These are phyloP conservation scores for Eupithecia exiguata DNA, from an alignment of 2,888 invertebrate genomes.

Conservation along the genomic window DNA sequence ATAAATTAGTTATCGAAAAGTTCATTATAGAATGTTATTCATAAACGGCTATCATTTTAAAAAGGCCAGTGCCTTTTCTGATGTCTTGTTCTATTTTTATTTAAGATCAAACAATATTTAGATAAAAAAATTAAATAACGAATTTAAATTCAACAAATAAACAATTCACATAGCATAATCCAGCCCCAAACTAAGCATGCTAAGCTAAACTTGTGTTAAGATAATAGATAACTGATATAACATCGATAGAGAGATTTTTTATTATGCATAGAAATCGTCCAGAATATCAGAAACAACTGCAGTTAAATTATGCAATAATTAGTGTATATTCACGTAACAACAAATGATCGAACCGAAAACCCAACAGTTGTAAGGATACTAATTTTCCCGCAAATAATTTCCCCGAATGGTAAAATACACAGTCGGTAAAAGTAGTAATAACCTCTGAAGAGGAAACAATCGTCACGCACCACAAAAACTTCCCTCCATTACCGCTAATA, in stretches of 20 bases:
- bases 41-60: neutral
- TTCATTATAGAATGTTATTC: neutral
- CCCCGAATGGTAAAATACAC: neutral
- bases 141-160: too few relatives aligned
- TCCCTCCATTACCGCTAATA: constrained; percentile 33
- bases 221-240: too few relatives aligned
- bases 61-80: neutral
- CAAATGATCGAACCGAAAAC: neutral
- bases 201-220: too few relatives aligned
- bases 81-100: neutral
- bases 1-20: neutral
- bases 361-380: neutral
- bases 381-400: neutral
- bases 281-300: too few relatives aligned
- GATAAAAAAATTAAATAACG: too few relatives aligned
- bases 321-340: neutral
- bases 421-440: constrained; percentile 2
- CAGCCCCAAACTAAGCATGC: too few relatives aligned
- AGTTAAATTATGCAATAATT: too few relatives aligned
- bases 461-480: constrained; percentile 34
- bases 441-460: constrained; percentile 12
- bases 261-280: too few relatives aligned
- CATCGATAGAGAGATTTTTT: too few relatives aligned
- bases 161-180: too few relatives aligned
- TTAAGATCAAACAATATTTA: too few relatives aligned